Evolutionary conservation across 2,113 vertebrate species (phyloP).

Genomic region (Pangasianodon gigas): DNA sequence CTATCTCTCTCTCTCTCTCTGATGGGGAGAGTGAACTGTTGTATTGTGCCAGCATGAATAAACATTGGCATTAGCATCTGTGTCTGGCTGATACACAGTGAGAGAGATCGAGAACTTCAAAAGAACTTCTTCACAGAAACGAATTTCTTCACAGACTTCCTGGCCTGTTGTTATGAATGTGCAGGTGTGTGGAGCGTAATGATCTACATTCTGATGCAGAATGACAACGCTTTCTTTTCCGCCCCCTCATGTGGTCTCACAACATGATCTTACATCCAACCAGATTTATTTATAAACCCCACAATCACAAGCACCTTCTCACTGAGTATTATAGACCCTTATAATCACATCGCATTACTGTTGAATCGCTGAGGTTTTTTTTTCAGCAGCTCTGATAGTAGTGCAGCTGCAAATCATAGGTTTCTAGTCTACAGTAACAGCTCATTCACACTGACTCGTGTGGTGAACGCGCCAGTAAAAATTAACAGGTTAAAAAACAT

Average conservation of each 20-base stretch:
- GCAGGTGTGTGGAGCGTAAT: not conserved
- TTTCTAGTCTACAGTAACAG: not conserved
- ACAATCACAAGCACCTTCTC: not conserved
- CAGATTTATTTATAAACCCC: not conserved
- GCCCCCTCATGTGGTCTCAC: not conserved
- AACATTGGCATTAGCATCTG: not conserved
- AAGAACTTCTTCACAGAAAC: too few relatives aligned
- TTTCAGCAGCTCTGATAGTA: not conserved
- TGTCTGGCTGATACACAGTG: slow-evolving; percentile 1
- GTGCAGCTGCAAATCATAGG: not conserved
- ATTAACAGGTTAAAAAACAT: too few relatives aligned
- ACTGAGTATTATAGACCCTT: not conserved
- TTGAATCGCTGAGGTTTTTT: not conserved
- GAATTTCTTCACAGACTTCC: not conserved
- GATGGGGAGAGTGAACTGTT: not conserved
- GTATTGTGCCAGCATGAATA: not conserved
- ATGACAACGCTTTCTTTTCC: not conserved
- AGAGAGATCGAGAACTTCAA: not conserved
- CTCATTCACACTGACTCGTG: not conserved
- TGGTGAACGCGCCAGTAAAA: too few relatives aligned
- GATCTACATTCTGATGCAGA: not conserved
- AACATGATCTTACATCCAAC: not conserved
- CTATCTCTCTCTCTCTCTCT: not conserved
- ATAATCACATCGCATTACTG: not conserved
- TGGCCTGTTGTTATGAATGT: not conserved